A percentile compares a stretch with the other conserved stretches of the same genome.
These are phyloP conservation scores for Xyliphius kryptos DNA, from an alignment of 2,113 vertebrate species.

Conservation along the genomic window DNA sequence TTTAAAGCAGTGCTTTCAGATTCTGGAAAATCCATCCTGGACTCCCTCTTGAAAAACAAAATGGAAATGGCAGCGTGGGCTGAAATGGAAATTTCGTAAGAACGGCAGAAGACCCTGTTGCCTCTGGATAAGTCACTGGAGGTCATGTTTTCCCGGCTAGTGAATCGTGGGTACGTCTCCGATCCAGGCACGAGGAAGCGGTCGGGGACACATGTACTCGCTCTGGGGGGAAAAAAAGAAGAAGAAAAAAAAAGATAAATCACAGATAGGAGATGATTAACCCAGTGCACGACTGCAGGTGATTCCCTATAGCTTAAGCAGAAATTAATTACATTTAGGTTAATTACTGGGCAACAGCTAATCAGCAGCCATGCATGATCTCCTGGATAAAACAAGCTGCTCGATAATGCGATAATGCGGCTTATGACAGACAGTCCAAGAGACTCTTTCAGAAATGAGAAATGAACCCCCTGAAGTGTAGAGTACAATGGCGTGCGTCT, in stretches of 20 bases:
- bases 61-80: slow-evolving; percentile 20
- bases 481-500: not conserved
- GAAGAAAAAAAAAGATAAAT: slow-evolving; percentile 6
- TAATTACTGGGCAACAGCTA: slow-evolving; percentile 50
- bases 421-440: not conserved
- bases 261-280: slow-evolving; percentile 25
- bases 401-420: not conserved
- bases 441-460: not conserved
- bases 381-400: slow-evolving; percentile 23
- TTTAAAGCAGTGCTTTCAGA: not conserved
- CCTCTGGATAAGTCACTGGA: slow-evolving; percentile 16
- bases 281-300: slow-evolving; percentile 36
- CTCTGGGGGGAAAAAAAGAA: slow-evolving; percentile 55
- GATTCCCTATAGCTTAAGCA: slow-evolving; percentile 34
- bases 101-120: slow-evolving; percentile 17
- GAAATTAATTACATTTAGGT: slow-evolving; percentile 33
- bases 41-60: not conserved
- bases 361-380: slow-evolving; percentile 33
- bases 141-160: slow-evolving; percentile 45
- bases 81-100: slow-evolving; percentile 9
- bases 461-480: slow-evolving; percentile 1
- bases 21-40: not conserved
- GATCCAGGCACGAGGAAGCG: slow-evolving; percentile 67
- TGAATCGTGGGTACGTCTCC: slow-evolving; percentile 64
- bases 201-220: slow-evolving; percentile 67